These are phyloP conservation scores for Neopelma chrysocephalum DNA, from an alignment of 2,797 vertebrate species.

Conservation along the genomic window DNA sequence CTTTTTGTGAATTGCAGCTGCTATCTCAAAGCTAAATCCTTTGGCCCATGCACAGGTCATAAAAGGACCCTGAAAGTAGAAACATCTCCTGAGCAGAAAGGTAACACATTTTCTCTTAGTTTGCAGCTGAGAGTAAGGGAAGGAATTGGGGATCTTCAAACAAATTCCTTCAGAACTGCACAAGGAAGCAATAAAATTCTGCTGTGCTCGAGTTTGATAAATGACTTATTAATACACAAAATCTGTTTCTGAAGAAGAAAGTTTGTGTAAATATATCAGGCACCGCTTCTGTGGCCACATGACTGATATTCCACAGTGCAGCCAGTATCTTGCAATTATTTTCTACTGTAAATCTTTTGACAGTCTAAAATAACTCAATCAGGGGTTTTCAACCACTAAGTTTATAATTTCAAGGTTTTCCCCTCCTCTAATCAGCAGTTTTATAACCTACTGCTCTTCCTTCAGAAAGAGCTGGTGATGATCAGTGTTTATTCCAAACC, in stretches of 20 bases:
- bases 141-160: neutral
- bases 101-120: neutral
- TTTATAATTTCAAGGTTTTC: constrained; percentile 36
- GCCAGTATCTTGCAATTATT: constrained; percentile 40
- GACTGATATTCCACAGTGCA: constrained; percentile 9
- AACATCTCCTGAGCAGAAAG: neutral
- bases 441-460: constrained; percentile 55
- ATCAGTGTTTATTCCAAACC: constrained; percentile 58
- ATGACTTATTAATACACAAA: constrained; percentile 39
- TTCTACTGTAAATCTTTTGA: constrained; percentile 5
- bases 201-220: neutral
- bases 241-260: constrained; percentile 21
- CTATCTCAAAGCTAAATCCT: constrained; percentile 5
- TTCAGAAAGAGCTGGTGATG: constrained; percentile 46
- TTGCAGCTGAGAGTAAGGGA: neutral
- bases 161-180: neutral
- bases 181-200: neutral
- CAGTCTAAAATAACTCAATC: constrained; percentile 49
- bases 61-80: neutral
- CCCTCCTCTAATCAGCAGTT: constrained; percentile 52
- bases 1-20: neutral
- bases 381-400: constrained; percentile 11
- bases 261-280: neutral
- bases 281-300: neutral
- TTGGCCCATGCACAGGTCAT: neutral